Base-by-base conservation (phyloP, 2,888 invertebrate genomes). In the Catocala sponsa region DNA sequence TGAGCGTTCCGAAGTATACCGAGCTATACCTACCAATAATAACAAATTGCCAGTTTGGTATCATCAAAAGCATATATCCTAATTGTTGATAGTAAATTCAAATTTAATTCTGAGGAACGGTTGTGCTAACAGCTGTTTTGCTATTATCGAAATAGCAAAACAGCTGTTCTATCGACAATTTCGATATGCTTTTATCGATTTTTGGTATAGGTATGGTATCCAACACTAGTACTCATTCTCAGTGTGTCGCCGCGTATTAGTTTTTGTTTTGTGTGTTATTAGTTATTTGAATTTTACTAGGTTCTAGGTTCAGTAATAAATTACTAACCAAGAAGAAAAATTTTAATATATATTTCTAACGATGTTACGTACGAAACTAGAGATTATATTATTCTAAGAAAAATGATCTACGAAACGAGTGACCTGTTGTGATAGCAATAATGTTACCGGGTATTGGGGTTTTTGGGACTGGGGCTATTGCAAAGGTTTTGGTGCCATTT, bases 401-500 rank as follows among this genome's bases (percentile, higher is more conserved):
- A 47, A 35, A 35, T 48, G 53, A 33, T 43, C 38, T 53, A 15
- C 41, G 10, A 50, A 43, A 50, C 15, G 13, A 55, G 43, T 32
- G 33, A 25, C 46, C 53, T 60, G 32, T 59, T 42, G 35, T 38
- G 38, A 38, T 33, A n/a, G 32, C 12, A 59, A 87, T 74, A 87
- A 98, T 98, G 98, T 94, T 99, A 79, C 98, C 98, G 68, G 98
- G 98, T 72, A 98, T 99, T 74, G 99, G 98, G 72, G 97, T 99
- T 56, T 99, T 99, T 92, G 99, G 99, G 55, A 98, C 98, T 60
- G 98, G 98, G 33, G 96, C 97, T 71, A 96, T 97, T 51, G 97
- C 98, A 4, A 97, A 97, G 90, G 97, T 98, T 55, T 95, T 99
- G 68, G 98, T 99, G 35, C 98, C 98, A 1, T 97, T 98, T 83